Percentiles rank a stretch among this genome's conserved stretches.
phyloP scores from a whole-genome alignment of 92 coral and sea anemone genomes.

The Meandrina meandrites region DNA sequence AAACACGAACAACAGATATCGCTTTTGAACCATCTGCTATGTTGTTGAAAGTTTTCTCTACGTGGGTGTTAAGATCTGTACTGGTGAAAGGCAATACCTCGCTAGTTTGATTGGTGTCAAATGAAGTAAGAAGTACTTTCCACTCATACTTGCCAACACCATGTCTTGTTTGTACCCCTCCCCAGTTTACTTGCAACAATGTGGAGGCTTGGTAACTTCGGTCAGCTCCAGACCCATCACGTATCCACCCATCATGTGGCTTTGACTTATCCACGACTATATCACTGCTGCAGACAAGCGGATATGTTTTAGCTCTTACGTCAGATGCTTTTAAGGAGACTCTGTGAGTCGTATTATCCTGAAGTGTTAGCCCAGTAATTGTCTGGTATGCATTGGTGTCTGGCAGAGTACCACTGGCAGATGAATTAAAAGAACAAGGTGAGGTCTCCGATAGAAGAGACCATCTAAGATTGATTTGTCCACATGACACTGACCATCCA shows the following conservation, averaged over 20 bases:
- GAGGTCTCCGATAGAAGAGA: not conserved
- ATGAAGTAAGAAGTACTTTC: constrained; percentile 57
- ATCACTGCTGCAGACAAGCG: constrained; percentile 60
- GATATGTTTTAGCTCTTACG: constrained; percentile 48
- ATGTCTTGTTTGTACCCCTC: constrained; percentile 75
- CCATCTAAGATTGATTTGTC: constrained; percentile 6
- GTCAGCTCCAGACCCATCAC: constrained; percentile 78
- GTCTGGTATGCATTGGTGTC: constrained; percentile 28
- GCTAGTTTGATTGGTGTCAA: constrained; percentile 31
- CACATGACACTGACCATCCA: constrained; percentile 68
- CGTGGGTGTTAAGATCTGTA: constrained; percentile 56
- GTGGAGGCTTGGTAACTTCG: constrained; percentile 68
- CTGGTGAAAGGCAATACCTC: constrained; percentile 59
- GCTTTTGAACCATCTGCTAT: constrained; percentile 74
- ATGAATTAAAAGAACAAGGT: not conserved
- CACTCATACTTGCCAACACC: constrained; percentile 81
- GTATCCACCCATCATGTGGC: constrained; percentile 85
- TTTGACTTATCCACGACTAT: constrained; percentile 75
- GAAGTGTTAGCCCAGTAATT: constrained; percentile 59
- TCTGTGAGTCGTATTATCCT: constrained; percentile 61
- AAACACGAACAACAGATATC: constrained; percentile 61
- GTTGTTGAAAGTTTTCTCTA: constrained; percentile 50
- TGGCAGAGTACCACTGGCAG: not conserved
- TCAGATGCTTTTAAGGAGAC: constrained; percentile 75
- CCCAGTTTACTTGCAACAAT: constrained; percentile 79